phyloP scores from a whole-genome alignment of 2,113 vertebrate genomes.

The Oncorhynchus nerka region DNA sequence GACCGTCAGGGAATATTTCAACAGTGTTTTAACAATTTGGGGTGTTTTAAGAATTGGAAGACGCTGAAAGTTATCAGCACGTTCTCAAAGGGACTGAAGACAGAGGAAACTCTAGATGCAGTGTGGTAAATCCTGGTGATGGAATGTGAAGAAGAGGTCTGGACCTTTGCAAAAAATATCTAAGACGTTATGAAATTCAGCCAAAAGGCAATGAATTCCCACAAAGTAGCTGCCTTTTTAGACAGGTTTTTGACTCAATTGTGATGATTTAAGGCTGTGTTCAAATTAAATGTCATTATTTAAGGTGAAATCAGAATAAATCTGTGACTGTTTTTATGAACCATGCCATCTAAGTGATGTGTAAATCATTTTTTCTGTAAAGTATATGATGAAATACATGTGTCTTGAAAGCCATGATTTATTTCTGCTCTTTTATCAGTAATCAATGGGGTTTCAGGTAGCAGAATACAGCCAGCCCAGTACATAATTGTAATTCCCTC shows the following conservation, averaged over 20 bases:
- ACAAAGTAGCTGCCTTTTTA: background rate
- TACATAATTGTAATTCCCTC: constrained; percentile 45
- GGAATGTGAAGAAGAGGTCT: too few species aligned
- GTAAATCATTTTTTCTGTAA: constrained; percentile 33
- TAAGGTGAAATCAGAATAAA: background rate
- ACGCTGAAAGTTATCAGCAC: constrained; percentile 6
- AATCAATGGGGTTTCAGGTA: constrained; percentile 40
- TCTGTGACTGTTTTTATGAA: constrained; percentile 3
- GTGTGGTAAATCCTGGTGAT: too few species aligned
- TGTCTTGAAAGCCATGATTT: constrained; percentile 30
- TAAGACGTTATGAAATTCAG: constrained; percentile 27
- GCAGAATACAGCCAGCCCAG: background rate
- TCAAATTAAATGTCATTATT: constrained; percentile 34
- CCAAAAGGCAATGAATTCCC: constrained; percentile 21
- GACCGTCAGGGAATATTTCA: background rate
- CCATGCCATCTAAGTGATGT: constrained; percentile 28
- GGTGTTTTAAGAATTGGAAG: background rate
- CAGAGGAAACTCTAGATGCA: background rate
- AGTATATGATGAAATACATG: constrained; percentile 52
- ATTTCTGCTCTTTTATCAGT: constrained; percentile 24
- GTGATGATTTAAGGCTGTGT: constrained; percentile 24
- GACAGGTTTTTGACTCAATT: constrained; percentile 1
- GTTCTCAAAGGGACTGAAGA: background rate
- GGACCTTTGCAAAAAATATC: constrained; percentile 19
- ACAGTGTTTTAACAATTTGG: background rate